These are phyloP conservation scores for Trissolcus brochymenae DNA, from an alignment of 2,888 invertebrate species.

Conservation along the genomic window DNA sequence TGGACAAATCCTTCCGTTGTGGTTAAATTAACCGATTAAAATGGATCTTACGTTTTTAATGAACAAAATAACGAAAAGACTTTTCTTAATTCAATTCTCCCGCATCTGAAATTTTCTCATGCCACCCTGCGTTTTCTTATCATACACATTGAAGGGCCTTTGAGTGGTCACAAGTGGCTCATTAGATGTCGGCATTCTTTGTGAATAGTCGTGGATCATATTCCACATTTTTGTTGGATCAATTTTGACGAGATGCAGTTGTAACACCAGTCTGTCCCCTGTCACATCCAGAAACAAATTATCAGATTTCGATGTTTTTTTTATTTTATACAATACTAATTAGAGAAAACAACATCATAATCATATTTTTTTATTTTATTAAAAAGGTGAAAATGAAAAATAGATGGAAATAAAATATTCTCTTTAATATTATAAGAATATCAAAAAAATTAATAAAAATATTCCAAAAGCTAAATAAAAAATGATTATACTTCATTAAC, in stretches of 20 bases:
- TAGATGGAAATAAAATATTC: no score
- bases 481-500: no score
- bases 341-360: no score
- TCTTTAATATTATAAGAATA: no score
- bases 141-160: conserved; percentile 28
- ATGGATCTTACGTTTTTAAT: conserved; percentile 23
- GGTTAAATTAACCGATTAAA: neutral
- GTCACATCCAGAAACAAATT: no score
- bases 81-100: conserved; percentile 13
- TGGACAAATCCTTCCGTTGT: no score
- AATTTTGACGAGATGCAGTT: conserved; percentile 26
- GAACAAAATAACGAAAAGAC: conserved; percentile 18
- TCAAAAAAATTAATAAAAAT: no score
- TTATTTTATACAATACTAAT: no score
- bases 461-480: no score
- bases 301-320: no score
- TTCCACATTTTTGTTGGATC: conserved; percentile 20
- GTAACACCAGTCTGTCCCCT: neutral
- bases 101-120: conserved; percentile 26
- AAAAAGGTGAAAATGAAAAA: no score
- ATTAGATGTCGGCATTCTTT: conserved; percentile 38
- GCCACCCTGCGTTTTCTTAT: conserved; percentile 39
- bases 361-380: no score
- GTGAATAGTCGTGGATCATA: conserved; percentile 25
- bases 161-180: conserved; percentile 40